Evolutionary conservation across 37 sponge, comb jelly and placozoan genomes (phyloP).

Genomic region (Ianthella basta): DNA sequence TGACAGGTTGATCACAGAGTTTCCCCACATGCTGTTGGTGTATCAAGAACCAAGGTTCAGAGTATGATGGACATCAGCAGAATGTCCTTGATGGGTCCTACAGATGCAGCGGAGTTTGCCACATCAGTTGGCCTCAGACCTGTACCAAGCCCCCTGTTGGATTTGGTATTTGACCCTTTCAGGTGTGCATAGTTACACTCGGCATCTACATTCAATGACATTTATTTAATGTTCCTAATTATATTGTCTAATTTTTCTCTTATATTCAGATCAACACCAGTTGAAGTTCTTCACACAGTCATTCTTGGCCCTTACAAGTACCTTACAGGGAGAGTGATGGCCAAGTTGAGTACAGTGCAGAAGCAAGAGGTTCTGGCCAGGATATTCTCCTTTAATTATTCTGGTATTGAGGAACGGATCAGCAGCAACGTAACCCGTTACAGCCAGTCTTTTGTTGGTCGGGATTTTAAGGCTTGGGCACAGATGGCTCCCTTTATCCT

Average conservation of each 20-base stretch:
- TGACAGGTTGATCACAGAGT: background rate
- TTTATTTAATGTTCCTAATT: too few relatives aligned
- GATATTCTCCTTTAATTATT: constrained; percentile 35
- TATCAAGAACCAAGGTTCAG: background rate
- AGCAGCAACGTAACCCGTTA: constrained; percentile 28
- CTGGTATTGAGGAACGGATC: constrained; percentile 32
- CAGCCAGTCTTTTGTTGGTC: constrained; percentile 58
- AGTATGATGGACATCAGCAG: too few relatives aligned
- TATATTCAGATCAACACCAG: constrained; percentile 41
- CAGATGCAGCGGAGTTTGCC: too few relatives aligned
- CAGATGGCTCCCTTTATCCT: constrained; percentile 40
- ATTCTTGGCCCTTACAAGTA: constrained; percentile 56
- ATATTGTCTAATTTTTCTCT: too few relatives aligned
- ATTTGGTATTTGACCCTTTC: too few relatives aligned
- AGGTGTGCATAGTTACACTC: too few relatives aligned
- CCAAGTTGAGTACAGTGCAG: background rate
- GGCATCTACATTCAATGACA: too few relatives aligned
- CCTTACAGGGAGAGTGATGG: constrained; percentile 36
- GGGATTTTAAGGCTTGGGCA: constrained; percentile 52
- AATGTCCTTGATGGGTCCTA: too few relatives aligned
- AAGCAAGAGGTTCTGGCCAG: constrained; percentile 45
- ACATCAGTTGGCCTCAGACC: too few relatives aligned
- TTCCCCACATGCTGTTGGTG: background rate
- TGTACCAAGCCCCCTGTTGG: too few relatives aligned
- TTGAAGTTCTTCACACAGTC: constrained; percentile 53